Percentiles rank a stretch among this genome's conserved stretches.
Conservation (phyloP, 2,113 vertebrate species). For the Crotalus tigris region DNA sequence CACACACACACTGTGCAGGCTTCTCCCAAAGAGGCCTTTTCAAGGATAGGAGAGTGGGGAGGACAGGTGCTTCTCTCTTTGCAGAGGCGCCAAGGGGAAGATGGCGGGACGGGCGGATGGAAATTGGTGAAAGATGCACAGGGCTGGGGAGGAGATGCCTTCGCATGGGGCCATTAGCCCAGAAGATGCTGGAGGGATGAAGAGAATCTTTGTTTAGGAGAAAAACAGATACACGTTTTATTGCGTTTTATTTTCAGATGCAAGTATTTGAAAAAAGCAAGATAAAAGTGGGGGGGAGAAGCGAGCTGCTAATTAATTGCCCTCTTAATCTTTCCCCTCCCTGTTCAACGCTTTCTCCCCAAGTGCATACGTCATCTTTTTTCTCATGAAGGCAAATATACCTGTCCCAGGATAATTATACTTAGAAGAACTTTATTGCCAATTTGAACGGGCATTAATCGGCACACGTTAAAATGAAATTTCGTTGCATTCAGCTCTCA, state of each 20-base stretch:
- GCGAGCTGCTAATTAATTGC: fast-evolving
- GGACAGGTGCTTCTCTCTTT: not conserved
- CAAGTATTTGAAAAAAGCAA: not conserved
- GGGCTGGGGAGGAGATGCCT: not conserved
- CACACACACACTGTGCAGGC: too few relatives aligned
- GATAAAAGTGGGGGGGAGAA: not conserved
- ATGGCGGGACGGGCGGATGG: not conserved
- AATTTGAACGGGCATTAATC: too few relatives aligned
- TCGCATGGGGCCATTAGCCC: not conserved
- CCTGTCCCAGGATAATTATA: too few relatives aligned
- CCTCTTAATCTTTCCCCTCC: not conserved
- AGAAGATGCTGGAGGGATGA: not conserved
- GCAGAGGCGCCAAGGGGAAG: not conserved
- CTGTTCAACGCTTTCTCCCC: not conserved
- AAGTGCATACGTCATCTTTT: not conserved
- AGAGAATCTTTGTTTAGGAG: not conserved
- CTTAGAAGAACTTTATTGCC: too few relatives aligned
- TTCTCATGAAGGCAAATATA: too few relatives aligned
- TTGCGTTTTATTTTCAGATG: not conserved
- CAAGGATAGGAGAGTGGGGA: not conserved
- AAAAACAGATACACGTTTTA: not conserved
- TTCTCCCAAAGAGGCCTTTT: not conserved
- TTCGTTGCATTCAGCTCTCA: too few relatives aligned
- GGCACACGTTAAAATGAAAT: too few relatives aligned
- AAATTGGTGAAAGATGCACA: not conserved